phyloP scores from a whole-genome alignment of 2,888 invertebrate genomes.

The Cybosia mesomella region DNA sequence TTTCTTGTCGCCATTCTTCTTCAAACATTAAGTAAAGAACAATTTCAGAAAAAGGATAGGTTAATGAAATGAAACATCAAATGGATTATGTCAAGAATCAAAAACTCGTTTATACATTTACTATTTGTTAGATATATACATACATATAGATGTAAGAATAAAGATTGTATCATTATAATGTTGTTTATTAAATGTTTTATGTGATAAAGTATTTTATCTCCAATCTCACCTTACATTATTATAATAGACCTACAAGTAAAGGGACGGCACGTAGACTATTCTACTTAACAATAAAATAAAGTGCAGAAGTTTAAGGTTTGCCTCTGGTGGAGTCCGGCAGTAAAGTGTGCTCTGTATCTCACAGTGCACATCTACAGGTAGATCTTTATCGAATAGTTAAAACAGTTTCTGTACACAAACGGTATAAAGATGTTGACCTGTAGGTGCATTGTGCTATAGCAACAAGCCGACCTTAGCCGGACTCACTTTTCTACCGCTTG shows the following conservation, averaged over 20 bases:
- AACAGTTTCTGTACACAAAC: no score
- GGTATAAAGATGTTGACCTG: no score
- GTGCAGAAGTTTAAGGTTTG: no score
- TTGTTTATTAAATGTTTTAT: slow-evolving; percentile 59
- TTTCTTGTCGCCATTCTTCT: neutral
- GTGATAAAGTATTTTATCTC: slow-evolving; percentile 41
- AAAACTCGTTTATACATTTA: slow-evolving; percentile 1
- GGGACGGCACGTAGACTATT: neutral
- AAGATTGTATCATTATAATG: slow-evolving; percentile 40
- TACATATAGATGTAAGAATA: slow-evolving; percentile 42
- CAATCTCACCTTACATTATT: neutral
- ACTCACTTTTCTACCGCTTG: no score
- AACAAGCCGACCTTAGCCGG: no score
- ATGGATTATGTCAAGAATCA: slow-evolving; percentile 1
- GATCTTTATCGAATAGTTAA: no score
- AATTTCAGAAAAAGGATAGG: neutral
- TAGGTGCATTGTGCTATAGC: no score
- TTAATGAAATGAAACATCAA: neutral
- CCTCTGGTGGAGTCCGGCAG: no score
- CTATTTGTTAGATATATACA: slow-evolving; percentile 21
- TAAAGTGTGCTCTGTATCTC: no score
- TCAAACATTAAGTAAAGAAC: neutral
- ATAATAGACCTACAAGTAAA: neutral
- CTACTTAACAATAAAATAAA: neutral
- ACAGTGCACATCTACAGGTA: no score